Percentiles rank a stretch among this genome's conserved stretches.
phyloP scores from a whole-genome alignment of 2,888 invertebrate species.

The Tanytarsus gracilentus region DNA sequence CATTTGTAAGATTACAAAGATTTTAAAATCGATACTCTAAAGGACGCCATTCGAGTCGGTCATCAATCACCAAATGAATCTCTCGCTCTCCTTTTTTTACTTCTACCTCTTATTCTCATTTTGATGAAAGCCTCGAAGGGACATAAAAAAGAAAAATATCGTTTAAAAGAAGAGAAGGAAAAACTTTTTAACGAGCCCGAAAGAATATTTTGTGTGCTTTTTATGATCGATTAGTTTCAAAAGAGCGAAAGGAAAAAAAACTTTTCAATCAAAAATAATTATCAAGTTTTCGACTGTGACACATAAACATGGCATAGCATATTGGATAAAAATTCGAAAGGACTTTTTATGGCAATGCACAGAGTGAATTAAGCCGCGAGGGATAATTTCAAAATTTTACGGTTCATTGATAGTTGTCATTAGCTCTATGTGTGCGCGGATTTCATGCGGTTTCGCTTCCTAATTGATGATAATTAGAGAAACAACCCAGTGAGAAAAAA shows the following conservation, averaged over 20 bases:
- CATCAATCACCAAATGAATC: too few relatives aligned
- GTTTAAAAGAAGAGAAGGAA: neutral
- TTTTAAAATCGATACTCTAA: too few relatives aligned
- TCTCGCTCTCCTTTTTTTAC: too few relatives aligned
- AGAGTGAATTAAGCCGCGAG: neutral
- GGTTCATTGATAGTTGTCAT: conserved; percentile 14
- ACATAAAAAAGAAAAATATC: neutral
- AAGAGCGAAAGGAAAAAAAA: neutral
- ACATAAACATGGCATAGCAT: neutral
- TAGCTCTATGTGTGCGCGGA: neutral
- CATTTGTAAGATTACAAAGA: too few relatives aligned
- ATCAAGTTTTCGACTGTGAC: neutral
- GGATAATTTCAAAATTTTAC: neutral
- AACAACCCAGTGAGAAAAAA: too few relatives aligned
- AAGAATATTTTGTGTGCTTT: conserved; percentile 16
- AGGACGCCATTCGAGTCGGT: too few relatives aligned
- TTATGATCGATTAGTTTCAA: conserved; percentile 23
- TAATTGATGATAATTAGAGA: too few relatives aligned
- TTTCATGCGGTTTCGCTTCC: too few relatives aligned
- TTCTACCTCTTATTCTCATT: too few relatives aligned
- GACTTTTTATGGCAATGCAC: neutral
- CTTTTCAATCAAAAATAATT: conserved; percentile 23
- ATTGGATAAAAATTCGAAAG: neutral
- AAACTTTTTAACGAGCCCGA: conserved; percentile 19
- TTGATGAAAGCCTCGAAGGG: too few relatives aligned